Base-by-base conservation (phyloP, 92 coral and sea anemone species). In the Paragorgia papillata region DNA sequence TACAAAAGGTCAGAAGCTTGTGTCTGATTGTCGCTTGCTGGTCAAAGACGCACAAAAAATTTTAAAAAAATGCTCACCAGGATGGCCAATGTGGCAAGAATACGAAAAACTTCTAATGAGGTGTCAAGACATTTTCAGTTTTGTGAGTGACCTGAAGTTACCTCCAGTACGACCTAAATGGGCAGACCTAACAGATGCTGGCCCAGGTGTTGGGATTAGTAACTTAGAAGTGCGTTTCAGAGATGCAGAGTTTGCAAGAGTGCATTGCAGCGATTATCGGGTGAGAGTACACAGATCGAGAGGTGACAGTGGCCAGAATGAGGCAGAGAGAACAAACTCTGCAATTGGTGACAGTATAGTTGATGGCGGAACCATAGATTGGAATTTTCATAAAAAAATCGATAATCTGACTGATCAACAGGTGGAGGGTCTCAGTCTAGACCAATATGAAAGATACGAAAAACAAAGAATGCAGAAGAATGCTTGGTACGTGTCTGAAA, bases 151-250 rank as follows among this genome's bases (percentile, higher is more conserved):
- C 17, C 15, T 80, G 1, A 50, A 56, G 1, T 34, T 80, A 25
- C 85, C 85, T 21, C 33, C 20, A 34, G 85, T 73, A 1, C 76
- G 69, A 57, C 83, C 92, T 4, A 51, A 55, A 9, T 65, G 75
- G 76, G 85, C 60, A 0, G 87, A 88, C 19, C 57, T 86, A 51
- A 73, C 89, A 0, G 87, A 88, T 51, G 84, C 80, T 10, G 85
- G 92, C 8, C 92, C 86, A 15, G 92, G 81, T 10, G 92, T 88
- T 21, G 87, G 85, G 9, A 71, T 69, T 17, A 66, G 60, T 4
- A 85, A 88, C 35, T 55, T 22, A 33, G 85, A 69, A 35, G 87
- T 82, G 7, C 29, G 54, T 22, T 82, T 82, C 75, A 29, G 89
- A 43, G 87, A 64, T 32, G 88, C 90, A 15, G 93, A 89, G 58